These are phyloP conservation scores for Montipora efflorescens DNA, from an alignment of 64 coral and sea anemone genomes.

Conservation along the genomic window DNA sequence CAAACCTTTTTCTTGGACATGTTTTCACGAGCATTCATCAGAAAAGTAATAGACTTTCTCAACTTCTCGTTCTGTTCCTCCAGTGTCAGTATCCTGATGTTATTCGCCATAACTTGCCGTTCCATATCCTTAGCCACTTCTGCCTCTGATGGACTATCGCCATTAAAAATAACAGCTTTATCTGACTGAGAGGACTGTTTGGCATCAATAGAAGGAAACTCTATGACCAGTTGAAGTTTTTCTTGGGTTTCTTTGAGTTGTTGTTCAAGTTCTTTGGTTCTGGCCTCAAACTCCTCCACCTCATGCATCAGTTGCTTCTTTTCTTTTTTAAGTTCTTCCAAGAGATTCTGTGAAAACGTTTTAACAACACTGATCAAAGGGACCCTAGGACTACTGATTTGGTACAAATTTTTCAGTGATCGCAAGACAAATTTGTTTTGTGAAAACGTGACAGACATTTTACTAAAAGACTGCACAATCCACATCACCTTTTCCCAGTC, in stretches of 20 bases:
- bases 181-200: constrained; percentile 32
- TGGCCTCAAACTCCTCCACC: constrained; percentile 69
- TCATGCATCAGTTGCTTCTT: constrained; percentile 68
- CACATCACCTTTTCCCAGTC: too few species aligned
- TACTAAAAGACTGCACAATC: too few species aligned
- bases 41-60: constrained; percentile 80
- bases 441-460: too few species aligned
- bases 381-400: not conserved
- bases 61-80: constrained; percentile 95
- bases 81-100: constrained; percentile 85
- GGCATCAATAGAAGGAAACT: constrained; percentile 77
- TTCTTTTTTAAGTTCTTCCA: constrained; percentile 78
- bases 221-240: constrained; percentile 81
- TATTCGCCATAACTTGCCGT: constrained; percentile 93
- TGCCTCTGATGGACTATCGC: constrained; percentile 33
- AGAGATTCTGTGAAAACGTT: constrained; percentile 55
- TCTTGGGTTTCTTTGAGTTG: constrained; percentile 79
- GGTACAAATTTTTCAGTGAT: too few species aligned
- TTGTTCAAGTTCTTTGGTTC: constrained; percentile 43
- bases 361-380: not conserved
- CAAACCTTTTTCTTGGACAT: constrained; percentile 66
- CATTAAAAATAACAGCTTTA: constrained; percentile 62
- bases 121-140: constrained; percentile 93
- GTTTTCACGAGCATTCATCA: constrained; percentile 64
- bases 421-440: too few species aligned